These are phyloP conservation scores for Baryphthengus martii DNA, from an alignment of 2,113 vertebrate species.

Conservation along the genomic window DNA sequence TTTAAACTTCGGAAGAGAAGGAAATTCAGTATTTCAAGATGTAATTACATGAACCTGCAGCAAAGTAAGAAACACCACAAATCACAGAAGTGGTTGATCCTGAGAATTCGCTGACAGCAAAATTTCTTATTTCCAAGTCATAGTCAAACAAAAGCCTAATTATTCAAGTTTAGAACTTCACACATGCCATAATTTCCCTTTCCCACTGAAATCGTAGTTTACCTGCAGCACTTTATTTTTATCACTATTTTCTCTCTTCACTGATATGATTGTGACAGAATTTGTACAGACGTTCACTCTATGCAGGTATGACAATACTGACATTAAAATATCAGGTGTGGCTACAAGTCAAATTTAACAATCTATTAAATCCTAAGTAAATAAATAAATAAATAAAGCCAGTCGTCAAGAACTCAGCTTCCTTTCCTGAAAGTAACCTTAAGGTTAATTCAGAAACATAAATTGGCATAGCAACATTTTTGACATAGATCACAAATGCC, in stretches of 20 bases:
- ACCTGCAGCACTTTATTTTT: background rate
- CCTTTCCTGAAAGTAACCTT: background rate
- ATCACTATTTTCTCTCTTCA: background rate
- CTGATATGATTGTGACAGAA: background rate
- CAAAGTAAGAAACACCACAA: background rate
- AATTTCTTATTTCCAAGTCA: background rate
- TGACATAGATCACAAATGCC: background rate
- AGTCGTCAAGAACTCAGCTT: background rate
- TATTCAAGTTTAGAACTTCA: background rate
- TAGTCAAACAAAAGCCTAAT: background rate
- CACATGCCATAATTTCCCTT: background rate
- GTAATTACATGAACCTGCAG: background rate
- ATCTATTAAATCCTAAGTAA: background rate
- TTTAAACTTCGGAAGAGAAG: constrained; percentile 17
- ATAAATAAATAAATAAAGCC: background rate
- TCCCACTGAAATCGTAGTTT: background rate
- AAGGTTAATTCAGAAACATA: background rate
- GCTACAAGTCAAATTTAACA: background rate
- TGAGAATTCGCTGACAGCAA: background rate
- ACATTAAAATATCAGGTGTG: background rate
- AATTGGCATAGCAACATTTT: background rate
- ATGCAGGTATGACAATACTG: background rate
- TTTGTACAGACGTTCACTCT: background rate
- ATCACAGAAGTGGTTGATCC: background rate
- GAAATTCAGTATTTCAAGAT: constrained; percentile 24